A percentile compares a stretch with the other conserved stretches of the same genome.
Conservation (phyloP, 2,888 invertebrate species). For the Dynastes grantii region DNA sequence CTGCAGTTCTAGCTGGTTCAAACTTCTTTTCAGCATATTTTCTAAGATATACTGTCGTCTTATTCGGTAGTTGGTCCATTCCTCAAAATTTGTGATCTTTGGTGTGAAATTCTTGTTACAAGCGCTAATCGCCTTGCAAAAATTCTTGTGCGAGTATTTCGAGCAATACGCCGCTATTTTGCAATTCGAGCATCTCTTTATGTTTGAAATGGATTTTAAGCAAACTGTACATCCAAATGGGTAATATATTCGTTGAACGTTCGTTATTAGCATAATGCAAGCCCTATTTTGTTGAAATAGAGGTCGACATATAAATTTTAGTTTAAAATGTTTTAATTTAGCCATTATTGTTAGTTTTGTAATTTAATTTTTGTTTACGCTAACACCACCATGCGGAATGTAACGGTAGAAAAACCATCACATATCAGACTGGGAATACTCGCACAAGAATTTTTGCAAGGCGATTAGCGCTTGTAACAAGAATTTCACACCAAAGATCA, state of each 20-base stretch:
- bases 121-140: conserved; percentile 26
- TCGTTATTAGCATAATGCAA: background rate
- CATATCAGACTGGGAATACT: conserved; percentile 18
- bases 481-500: conserved; percentile 1
- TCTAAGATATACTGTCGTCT: background rate
- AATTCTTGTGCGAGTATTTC: conserved; percentile 1
- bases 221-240: conserved; percentile 28
- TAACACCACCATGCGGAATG: too few species aligned
- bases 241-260: conserved; percentile 19
- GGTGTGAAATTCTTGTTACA: conserved; percentile 7
- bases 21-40: conserved; percentile 11
- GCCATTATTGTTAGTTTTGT: too few species aligned
- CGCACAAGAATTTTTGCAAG: conserved; percentile 29
- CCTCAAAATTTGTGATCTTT: conserved; percentile 14
- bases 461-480: conserved; percentile 3
- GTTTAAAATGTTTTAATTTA: too few species aligned
- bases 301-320: too few species aligned
- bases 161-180: conserved; percentile 31
- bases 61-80: conserved; percentile 35
- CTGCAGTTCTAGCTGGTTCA: conserved; percentile 9
- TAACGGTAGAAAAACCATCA: background rate
- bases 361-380: too few species aligned
- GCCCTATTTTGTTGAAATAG: too few species aligned
- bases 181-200: conserved; percentile 31
- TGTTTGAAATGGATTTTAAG: conserved; percentile 14